Evolutionary conservation across 2,888 invertebrate species (phyloP).

Genomic region (Drosophila greeni): DNA sequence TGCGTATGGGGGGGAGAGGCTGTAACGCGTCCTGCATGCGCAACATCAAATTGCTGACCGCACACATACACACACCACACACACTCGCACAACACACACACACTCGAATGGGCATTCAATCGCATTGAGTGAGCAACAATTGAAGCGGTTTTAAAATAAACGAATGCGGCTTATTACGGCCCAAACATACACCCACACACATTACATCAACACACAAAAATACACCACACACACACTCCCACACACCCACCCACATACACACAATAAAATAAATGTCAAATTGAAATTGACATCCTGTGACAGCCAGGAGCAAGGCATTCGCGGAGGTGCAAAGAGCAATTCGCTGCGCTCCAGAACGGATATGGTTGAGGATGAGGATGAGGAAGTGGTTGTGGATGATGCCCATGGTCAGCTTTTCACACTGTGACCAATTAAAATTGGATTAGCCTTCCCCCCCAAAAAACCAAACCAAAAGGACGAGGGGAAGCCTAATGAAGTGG

Average conservation of each 20-base stretch:
- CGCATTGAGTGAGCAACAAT: slow-evolving; percentile 63
- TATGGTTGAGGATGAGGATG: neutral
- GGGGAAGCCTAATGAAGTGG: slow-evolving; percentile 7
- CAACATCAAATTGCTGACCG: slow-evolving; percentile 68
- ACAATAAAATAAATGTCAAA: slow-evolving; percentile 68
- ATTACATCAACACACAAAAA: neutral
- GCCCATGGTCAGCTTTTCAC: slow-evolving; percentile 17
- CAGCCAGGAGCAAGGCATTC: slow-evolving; percentile 25
- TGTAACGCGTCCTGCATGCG: slow-evolving; percentile 48
- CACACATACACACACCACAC: slow-evolving; percentile 30
- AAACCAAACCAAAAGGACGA: neutral
- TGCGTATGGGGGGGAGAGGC: slow-evolving; percentile 14
- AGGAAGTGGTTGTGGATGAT: neutral
- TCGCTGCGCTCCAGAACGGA: neutral
- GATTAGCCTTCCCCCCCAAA: slow-evolving; percentile 13
- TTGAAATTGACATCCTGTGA: slow-evolving; percentile 68
- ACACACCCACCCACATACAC: slow-evolving; percentile 6
- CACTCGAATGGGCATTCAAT: slow-evolving; percentile 60
- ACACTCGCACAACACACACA: neutral
- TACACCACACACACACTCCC: slow-evolving; percentile 9
- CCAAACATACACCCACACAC: slow-evolving; percentile 22
- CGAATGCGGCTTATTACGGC: slow-evolving; percentile 69
- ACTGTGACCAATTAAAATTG: slow-evolving; percentile 34
- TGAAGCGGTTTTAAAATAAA: slow-evolving; percentile 72
- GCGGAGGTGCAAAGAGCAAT: slow-evolving; percentile 17